phyloP scores from a whole-genome alignment of 2,113 vertebrate genomes.

The Esox niger region DNA sequence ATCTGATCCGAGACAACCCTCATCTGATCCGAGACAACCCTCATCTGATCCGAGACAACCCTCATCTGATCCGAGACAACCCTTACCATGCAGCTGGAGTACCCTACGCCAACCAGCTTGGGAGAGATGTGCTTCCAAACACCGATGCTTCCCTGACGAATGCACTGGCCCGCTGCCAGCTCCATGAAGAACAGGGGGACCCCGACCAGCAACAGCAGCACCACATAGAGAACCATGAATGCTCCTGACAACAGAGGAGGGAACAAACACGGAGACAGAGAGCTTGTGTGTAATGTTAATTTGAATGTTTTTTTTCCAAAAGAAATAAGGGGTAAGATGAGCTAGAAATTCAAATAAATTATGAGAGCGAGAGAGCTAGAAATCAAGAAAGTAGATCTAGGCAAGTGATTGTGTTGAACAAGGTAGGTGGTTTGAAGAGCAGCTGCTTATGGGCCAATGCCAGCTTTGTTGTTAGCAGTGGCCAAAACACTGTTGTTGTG shows the following conservation, averaged over 20 bases:
- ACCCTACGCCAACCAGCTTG: constrained; percentile 77
- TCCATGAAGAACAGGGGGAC: constrained; percentile 83
- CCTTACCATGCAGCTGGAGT: constrained; percentile 81
- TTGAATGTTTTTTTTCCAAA: too few species aligned
- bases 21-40: too few species aligned
- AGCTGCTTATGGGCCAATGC: not conserved
- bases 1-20: too few species aligned
- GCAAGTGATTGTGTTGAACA: not conserved
- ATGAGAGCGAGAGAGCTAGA: too few species aligned
- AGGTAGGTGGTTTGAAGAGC: not conserved
- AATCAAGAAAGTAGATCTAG: too few species aligned
- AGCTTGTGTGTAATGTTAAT: not conserved
- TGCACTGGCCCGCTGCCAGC: constrained; percentile 78
- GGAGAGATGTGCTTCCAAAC: constrained; percentile 82
- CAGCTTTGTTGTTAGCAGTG: too few species aligned
- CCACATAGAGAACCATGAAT: constrained; percentile 74
- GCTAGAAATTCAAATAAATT: not conserved
- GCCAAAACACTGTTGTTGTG: too few species aligned
- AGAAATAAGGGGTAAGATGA: too few species aligned
- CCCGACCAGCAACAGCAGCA: constrained; percentile 70
- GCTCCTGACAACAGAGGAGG: constrained; percentile 56
- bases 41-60: too few species aligned
- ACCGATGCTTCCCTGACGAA: constrained; percentile 75
- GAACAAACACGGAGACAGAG: not conserved
- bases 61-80: too few species aligned